Conservation (phyloP, 2,113 vertebrate species). For the Poecile atricapillus region DNA sequence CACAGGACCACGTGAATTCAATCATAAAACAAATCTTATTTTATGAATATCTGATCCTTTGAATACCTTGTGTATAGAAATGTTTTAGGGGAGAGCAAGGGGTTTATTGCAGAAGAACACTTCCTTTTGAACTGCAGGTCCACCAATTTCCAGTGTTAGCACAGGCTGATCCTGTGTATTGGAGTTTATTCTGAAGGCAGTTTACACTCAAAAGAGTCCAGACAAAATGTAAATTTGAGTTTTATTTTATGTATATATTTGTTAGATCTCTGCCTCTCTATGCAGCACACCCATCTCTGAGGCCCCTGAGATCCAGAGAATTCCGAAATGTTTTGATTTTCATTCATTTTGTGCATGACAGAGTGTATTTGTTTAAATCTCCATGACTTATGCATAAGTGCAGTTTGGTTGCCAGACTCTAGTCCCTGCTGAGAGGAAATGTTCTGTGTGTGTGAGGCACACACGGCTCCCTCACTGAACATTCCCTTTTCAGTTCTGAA, state of each 20-base stretch:
- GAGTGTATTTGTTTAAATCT: background rate
- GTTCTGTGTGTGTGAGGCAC: background rate
- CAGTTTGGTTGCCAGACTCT: background rate
- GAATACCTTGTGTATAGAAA: background rate
- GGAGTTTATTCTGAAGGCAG: background rate
- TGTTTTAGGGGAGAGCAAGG: background rate
- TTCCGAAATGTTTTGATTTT: background rate
- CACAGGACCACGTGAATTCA: background rate
- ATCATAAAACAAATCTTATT: background rate
- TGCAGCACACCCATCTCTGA: background rate
- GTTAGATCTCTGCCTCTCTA: background rate
- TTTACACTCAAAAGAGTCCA: background rate
- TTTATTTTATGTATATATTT: background rate
- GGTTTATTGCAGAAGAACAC: background rate
- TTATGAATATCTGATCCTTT: background rate
- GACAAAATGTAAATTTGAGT: background rate
- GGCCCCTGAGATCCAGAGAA: background rate
- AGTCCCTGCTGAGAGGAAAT: background rate
- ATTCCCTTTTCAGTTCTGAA: background rate
- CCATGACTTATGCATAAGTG: background rate
- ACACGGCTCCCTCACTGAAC: accelerated
- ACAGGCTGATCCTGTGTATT: background rate
- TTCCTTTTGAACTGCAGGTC: background rate
- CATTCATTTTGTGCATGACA: background rate
- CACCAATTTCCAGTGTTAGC: background rate